Evolutionary conservation across 1,140 invertebrate genomes (phyloP), one percentile per base, ranked within the genome.

Genomic region (Chironomus striatipennis): DNA sequence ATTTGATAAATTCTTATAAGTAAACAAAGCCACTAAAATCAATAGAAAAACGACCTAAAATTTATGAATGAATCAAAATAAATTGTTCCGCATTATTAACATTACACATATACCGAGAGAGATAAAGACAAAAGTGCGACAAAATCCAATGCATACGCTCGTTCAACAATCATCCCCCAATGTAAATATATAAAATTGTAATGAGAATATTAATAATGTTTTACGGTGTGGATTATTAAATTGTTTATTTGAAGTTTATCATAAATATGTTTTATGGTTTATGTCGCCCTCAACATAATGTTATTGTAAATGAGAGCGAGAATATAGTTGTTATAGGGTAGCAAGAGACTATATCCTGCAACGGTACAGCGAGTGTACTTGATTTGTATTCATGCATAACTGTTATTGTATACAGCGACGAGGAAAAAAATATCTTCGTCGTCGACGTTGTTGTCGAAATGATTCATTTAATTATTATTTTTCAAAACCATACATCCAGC

Each of bases 171-270:
- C 47, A n/a, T 15, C 47, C 47, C n/a, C 47, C 47, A 34, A 34
- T 34, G 5, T 34, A 34, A 34, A 34, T 34, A n/a, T 15, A 57
- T 57, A 10, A n/a, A 12, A 57, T 57, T 57, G 47, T 70, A 70
- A 70, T 70, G 65, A 70, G 65, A 70, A 70, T 70, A 70, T 70
- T 70, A 70, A 70, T 70, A 70, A 70, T 70, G 65, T 70, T 70
- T 70, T 70, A n/a, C 47, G 47, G 47, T 57, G 65, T 70, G 65
- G 65, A 70, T 70, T 70, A 70, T 70, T 70, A 70, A 70, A 70
- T 70, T 70, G 65, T 70, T 70, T 70, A 70, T 70, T 70, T 18
- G 18, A 70, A 70, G 17, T 70, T 70, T 70, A 70, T 70, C 17
- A 9, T 70, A 20, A 21, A 70, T 21, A 20, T 70, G 17, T 20